Evolutionary conservation across 1,140 invertebrate species (phyloP), one percentile per base, ranked within the genome.

Genomic region (Danaus melanippus): DNA sequence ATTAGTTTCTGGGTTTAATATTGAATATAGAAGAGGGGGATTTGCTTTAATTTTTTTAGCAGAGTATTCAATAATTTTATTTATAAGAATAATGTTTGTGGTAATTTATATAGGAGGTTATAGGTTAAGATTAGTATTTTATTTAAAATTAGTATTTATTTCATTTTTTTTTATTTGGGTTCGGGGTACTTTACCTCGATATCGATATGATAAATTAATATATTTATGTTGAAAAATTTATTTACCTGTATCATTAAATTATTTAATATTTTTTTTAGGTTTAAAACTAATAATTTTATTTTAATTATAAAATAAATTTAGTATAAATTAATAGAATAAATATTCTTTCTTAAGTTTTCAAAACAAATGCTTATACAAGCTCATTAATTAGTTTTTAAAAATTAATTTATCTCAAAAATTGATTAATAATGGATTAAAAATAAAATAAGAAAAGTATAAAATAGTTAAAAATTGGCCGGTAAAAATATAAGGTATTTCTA

Each of bases 21-120:
- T 90, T 74, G 92, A 93, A 66, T 93, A 92, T 89, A 88, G 88
- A 85, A 88, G 88, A 74, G 86, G 88, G 0, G 80, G 79, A n/a
- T 93, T 93, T 92, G 89, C 90, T 61, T 87, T 93, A 80, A 89
- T 93, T 89, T 93, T 93, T 91, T 88, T 93, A 79, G 84, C 88
- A 42, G 91, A 93, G 70, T 93, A 93, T 89, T 73, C 76, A 43
- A 91, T 82, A 77, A 91, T 93, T 89, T 84, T 92, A 82, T 91
- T 92, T 89, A 89, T 92, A 79, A 90, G 85, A 60, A 69, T 90
- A 76, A 74, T 91, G 75, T 86, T 87, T 84, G 50, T 65, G 60
- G 58, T 89, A 62, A 59, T 91, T 71, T 90, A 88, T 90, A 74
- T 89, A 69, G 75, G 84, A 9, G 67, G 67, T 10, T 69, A 78